These are phyloP conservation scores for Elegia similella DNA, from an alignment of 2,888 invertebrate species.

Conservation along the genomic window DNA sequence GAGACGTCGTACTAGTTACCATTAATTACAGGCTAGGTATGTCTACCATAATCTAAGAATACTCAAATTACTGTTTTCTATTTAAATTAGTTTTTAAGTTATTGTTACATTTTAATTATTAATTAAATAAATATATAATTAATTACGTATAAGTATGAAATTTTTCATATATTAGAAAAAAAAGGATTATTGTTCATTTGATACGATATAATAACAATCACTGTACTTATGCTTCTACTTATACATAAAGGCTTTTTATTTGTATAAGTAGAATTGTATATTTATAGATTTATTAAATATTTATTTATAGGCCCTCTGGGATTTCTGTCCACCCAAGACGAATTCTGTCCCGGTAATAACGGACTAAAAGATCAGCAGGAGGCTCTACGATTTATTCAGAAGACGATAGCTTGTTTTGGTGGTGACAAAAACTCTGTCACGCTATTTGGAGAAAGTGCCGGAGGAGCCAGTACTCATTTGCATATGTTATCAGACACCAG, in stretches of 20 bases:
- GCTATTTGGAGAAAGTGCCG: constrained; percentile 87
- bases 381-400: constrained; percentile 83
- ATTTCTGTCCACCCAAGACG: constrained; percentile 84
- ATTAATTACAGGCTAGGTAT: constrained; percentile 86
- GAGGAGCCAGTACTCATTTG: constrained; percentile 85
- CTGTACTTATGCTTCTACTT: too few species aligned
- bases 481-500: constrained; percentile 85
- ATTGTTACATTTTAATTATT: too few species aligned
- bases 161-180: too few species aligned
- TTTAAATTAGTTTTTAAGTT: too few species aligned
- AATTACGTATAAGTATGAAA: too few species aligned
- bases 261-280: too few species aligned
- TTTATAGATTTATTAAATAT: too few species aligned
- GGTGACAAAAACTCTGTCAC: constrained; percentile 84
- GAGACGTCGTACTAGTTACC: constrained; percentile 85
- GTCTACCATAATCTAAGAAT: constrained; percentile 15
- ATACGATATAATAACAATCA: too few species aligned
- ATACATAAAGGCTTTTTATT: too few species aligned
- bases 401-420: constrained; percentile 82
- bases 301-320: constrained; percentile 80
- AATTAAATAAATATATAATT: too few species aligned
- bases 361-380: constrained; percentile 85
- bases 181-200: too few species aligned
- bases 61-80: too few species aligned
- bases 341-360: constrained; percentile 84